Evolutionary conservation across 2,797 vertebrate species (phyloP), one percentile per base, ranked within the genome.

Genomic region (Trachops cirrhosus): DNA sequence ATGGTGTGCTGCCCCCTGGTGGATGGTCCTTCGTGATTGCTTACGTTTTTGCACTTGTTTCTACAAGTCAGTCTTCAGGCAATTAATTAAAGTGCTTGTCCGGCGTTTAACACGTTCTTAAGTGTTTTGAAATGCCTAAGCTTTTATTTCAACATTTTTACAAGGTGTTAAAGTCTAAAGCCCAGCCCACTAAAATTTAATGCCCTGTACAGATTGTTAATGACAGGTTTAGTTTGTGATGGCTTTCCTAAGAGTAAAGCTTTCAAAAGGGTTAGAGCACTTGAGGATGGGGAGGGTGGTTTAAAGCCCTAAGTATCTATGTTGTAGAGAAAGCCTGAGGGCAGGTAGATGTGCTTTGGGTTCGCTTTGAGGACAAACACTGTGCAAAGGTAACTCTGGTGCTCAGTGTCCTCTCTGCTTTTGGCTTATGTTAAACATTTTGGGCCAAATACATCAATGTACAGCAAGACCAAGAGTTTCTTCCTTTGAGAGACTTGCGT

Each of bases 151-250:
- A 96, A 94, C 90, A 77, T 90, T 96, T 64, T 97, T 97, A 97
- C 86, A 97, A 96, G 97, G 92, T 97, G 93, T 92, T 95, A 96
- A 95, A 95, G 73, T 96, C 93, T 93, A 80, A 97, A 96, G 78
- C 70, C 78, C 92, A 95, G 96, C 78, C 82, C 89, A 92, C 95
- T 94, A 92, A 96, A 93, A 46, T 97, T 92, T 97, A 96, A 96
- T 96, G 90, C 64, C 50, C 50, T 96, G 48, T 91, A 50, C 52
- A 93, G 86, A 95, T 95, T 92, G 95, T 95, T 97, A 97, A 97
- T 92, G 93, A 94, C 92, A 96, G 92, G 85, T 96, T 94, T 93
- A 88, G 89, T 96, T 97, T 89, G 92, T 94, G 95, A 90, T 92
- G 64, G 39, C 80, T 96, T 96, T 95, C 91, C 92, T 92, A 94